These are phyloP conservation scores for Drosophila paulistorum DNA, from an alignment of 1,140 invertebrate species.

Conservation along the genomic window DNA sequence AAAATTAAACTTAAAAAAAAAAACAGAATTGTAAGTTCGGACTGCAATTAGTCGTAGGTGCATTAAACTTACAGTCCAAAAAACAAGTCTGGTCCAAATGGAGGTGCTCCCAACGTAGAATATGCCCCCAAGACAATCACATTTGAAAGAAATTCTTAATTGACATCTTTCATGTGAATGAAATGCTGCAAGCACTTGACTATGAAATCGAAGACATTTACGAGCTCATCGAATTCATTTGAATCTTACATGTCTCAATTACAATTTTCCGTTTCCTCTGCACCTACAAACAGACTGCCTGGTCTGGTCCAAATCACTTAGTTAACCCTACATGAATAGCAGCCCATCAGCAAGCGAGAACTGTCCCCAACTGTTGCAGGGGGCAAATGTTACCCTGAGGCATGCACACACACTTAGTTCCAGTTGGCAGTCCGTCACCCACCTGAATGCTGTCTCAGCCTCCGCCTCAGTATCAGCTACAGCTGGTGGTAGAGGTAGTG, in stretches of 20 bases:
- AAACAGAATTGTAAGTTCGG: too few relatives aligned
- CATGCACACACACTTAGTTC: not conserved
- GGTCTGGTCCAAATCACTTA: not conserved
- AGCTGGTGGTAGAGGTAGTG: not conserved
- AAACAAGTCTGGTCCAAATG: too few relatives aligned
- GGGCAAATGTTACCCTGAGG: not conserved
- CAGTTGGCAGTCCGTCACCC: not conserved
- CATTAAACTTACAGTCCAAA: too few relatives aligned
- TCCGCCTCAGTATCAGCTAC: not conserved
- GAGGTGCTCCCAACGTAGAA: too few relatives aligned
- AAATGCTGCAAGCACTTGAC: too few relatives aligned
- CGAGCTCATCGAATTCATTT: too few relatives aligned
- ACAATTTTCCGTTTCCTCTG: not conserved
- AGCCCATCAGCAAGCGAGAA: not conserved
- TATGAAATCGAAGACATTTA: too few relatives aligned
- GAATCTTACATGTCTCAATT: not conserved
- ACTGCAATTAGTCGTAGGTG: too few relatives aligned
- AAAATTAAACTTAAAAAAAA: too few relatives aligned
- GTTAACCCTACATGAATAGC: slow-evolving; percentile 5
- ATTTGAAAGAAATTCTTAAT: too few relatives aligned
- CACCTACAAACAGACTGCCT: not conserved
- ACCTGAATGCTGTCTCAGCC: not conserved
- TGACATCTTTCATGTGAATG: too few relatives aligned
- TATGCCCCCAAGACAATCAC: too few relatives aligned
- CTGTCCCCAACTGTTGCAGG: slow-evolving; percentile 1